phyloP scores from a whole-genome alignment of 2,888 invertebrate species.

The Colletes collaris region DNA sequence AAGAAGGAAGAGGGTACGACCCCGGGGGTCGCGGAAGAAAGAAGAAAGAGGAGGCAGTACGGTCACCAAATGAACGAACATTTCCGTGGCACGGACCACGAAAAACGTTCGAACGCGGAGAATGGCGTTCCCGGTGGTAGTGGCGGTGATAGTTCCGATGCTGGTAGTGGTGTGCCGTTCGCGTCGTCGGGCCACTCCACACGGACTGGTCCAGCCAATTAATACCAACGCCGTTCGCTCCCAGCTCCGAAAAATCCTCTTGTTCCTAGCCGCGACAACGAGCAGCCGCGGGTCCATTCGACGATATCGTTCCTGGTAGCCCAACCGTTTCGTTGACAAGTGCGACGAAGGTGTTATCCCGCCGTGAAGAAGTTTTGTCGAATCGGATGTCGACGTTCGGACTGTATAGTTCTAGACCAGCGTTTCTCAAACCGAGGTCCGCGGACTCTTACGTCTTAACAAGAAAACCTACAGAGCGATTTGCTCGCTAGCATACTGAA shows the following conservation, averaged over 20 bases:
- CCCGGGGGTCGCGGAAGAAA: conserved; percentile 58
- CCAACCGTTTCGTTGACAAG: conserved; percentile 61
- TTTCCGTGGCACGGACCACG: conserved; percentile 79
- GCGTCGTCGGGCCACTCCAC: conserved; percentile 65
- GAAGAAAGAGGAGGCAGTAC: conserved; percentile 67
- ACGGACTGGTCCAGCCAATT: conserved; percentile 77
- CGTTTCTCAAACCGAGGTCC: not conserved
- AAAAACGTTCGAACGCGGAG: conserved; percentile 71
- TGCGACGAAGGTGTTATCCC: conserved; percentile 59
- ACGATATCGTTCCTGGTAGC: conserved; percentile 62
- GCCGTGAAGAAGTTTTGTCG: conserved; percentile 56
- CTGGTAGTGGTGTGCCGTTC: conserved; percentile 31
- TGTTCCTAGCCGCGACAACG: conserved; percentile 59
- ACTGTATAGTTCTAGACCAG: not conserved
- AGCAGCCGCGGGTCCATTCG: conserved; percentile 57
- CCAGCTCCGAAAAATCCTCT: conserved; percentile 66
- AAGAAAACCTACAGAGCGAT: too few relatives aligned
- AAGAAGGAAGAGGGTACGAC: conserved; percentile 56
- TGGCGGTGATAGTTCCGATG: conserved; percentile 30
- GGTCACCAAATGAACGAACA: conserved; percentile 76
- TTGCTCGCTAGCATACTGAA: too few relatives aligned
- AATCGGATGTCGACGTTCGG: conserved; percentile 21
- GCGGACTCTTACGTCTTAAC: too few relatives aligned
- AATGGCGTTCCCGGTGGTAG: conserved; percentile 47
- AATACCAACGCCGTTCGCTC: conserved; percentile 75